These are phyloP conservation scores for Corvus hawaiiensis DNA, from an alignment of 2,113 vertebrate genomes.

Conservation along the genomic window DNA sequence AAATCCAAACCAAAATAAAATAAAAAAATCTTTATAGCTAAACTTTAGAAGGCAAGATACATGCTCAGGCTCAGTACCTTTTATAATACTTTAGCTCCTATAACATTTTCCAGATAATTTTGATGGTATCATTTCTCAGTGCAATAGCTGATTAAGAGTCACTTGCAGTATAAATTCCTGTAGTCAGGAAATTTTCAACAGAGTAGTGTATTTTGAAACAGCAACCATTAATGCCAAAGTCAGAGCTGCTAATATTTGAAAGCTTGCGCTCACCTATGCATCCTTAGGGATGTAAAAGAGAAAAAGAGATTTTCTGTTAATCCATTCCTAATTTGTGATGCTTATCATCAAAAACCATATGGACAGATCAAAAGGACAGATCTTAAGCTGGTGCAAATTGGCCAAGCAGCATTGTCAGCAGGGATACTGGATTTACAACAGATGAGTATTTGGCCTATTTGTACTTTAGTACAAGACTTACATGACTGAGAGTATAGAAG, in stretches of 20 bases:
- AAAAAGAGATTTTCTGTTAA: constrained; percentile 16
- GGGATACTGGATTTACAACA: not conserved
- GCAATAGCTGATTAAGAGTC: not conserved
- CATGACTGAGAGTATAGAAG: not conserved
- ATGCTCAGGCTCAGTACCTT: not conserved
- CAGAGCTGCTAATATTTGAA: not conserved
- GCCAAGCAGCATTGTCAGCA: not conserved
- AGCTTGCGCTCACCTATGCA: not conserved
- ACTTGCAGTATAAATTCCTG: not conserved
- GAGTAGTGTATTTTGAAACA: not conserved
- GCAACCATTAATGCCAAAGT: not conserved
- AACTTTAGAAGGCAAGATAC: not conserved
- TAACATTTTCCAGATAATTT: not conserved
- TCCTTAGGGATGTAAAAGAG: not conserved
- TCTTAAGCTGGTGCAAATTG: not conserved
- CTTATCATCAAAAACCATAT: not conserved
- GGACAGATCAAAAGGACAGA: not conserved
- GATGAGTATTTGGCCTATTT: not conserved
- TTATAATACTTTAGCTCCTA: not conserved
- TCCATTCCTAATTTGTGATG: constrained; percentile 24
- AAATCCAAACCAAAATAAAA: not conserved
- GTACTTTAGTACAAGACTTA: not conserved
- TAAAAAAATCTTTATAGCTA: not conserved
- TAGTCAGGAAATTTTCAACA: not conserved
- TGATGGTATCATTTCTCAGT: not conserved